These are phyloP conservation scores for Scomber scombrus DNA, from an alignment of 2,113 vertebrate genomes.

Conservation along the genomic window DNA sequence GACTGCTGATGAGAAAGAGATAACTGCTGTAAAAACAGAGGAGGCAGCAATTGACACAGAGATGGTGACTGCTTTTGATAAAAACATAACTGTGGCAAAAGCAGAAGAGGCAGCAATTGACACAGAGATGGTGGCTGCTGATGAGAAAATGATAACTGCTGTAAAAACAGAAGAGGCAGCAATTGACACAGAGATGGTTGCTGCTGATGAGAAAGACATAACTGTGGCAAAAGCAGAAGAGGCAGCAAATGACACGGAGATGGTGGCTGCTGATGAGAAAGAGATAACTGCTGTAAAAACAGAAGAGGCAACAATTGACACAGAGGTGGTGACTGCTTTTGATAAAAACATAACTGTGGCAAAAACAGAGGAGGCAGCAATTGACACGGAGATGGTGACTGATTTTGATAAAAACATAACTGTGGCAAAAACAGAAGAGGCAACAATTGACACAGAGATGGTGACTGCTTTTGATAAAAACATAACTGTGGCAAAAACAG, in stretches of 20 bases:
- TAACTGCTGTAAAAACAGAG: conserved; percentile 18
- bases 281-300: no score
- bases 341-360: conserved; percentile 19
- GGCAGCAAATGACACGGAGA: no score
- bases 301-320: conserved; percentile 18
- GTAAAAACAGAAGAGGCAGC: conserved; percentile 1
- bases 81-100: no score
- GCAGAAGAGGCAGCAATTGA: conserved; percentile 12
- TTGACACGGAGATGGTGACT: no score
- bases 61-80: no score
- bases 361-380: not conserved
- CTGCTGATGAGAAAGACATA: no score
- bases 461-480: conserved; percentile 19
- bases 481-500: conserved; percentile 16
- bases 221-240: no score
- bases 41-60: no score
- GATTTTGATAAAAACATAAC: no score
- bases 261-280: no score
- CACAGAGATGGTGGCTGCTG: conserved; percentile 4
- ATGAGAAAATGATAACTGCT: conserved; percentile 19
- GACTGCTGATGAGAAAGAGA: conserved; percentile 16
- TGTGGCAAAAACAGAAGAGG: not conserved
- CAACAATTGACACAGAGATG: conserved; percentile 15
- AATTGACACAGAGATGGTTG: no score
- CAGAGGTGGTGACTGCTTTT: conserved; percentile 5